Base-by-base conservation (phyloP, 2,888 invertebrate genomes). In the Oscheius sp. region DNA sequence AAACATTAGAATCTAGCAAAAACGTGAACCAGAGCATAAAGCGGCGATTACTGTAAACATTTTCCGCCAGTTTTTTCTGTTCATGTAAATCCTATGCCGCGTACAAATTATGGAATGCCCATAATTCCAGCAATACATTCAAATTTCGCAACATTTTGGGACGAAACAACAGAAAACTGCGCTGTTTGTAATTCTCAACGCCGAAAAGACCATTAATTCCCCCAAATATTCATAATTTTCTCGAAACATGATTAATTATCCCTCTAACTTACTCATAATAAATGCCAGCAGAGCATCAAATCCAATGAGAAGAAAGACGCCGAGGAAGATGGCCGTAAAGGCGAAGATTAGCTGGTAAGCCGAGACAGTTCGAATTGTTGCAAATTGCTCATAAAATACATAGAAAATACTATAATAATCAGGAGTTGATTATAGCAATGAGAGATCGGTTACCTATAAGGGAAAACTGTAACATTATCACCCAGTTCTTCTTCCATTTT, bases 351-450 rank as follows among this genome's bases (percentile, higher is more conserved):
- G 92, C 85, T 95, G 95, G 88, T 93, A 92, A 41, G 95, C 89
- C 0, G 96, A 94, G 87, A 96, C 94, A 0, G 87, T 73, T 93
- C 95, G 94, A 86, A 96, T 94, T 0, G 93, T 93, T 75, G 96
- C 90, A 89, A 98, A 98, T 89, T 97, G 97, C 88, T 98, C 97
- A 88, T 94, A 98, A 89, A 91, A 98, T 0, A 97, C 95, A 88
- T 96, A 97, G 90, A 95, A 95, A 0, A 96, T 91, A 78, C 95
- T 93, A 52, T 49, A 66, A 52, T n/a, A n/a, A 7, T 16, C 16
- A 2, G n/a, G 2, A 3, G n/a, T n/a, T n/a, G n/a, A n/a, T 2
- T 23, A 1, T 2, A 27, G 1, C 0, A 27, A 27, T 21, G 1
- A 6, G n/a, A 13, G 23, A 27, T 6, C 5, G n/a, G n/a, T 45